phyloP scores from a whole-genome alignment of 2,888 invertebrate species.

The Zootermopsis nevadensis region DNA sequence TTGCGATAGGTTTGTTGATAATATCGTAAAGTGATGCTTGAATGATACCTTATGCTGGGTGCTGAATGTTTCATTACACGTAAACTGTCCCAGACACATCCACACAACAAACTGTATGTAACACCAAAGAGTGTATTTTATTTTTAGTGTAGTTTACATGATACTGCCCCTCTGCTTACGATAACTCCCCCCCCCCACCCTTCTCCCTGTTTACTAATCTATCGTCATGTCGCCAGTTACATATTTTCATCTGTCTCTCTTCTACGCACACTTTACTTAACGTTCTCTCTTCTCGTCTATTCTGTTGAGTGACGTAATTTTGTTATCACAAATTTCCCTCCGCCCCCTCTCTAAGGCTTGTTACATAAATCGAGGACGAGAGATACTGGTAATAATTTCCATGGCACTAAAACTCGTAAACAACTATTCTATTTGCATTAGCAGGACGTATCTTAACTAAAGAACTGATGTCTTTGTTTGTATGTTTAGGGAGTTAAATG shows the following conservation, averaged over 20 bases:
- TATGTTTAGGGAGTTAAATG: too few species aligned
- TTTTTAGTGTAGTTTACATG: not conserved
- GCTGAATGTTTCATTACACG: not conserved
- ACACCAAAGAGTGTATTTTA: not conserved
- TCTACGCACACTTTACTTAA: too few species aligned
- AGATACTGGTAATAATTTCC: not conserved
- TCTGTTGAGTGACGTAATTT: not conserved
- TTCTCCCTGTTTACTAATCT: not conserved
- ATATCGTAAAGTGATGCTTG: not conserved
- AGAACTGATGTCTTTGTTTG: too few species aligned
- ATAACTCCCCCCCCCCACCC: not conserved
- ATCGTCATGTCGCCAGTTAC: not conserved
- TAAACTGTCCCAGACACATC: not conserved
- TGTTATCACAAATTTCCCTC: not conserved
- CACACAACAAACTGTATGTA: not conserved
- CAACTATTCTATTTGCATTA: not conserved
- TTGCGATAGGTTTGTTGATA: not conserved
- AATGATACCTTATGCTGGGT: too few species aligned
- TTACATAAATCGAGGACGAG: not conserved
- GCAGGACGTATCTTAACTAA: not conserved
- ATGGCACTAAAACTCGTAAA: not conserved
- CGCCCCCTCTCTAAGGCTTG: not conserved
- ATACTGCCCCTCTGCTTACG: not conserved
- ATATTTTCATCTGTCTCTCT: not conserved
- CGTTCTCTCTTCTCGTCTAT: not conserved